Base-by-base conservation (phyloP, 2,888 invertebrate species). In the Amiota communis region DNA sequence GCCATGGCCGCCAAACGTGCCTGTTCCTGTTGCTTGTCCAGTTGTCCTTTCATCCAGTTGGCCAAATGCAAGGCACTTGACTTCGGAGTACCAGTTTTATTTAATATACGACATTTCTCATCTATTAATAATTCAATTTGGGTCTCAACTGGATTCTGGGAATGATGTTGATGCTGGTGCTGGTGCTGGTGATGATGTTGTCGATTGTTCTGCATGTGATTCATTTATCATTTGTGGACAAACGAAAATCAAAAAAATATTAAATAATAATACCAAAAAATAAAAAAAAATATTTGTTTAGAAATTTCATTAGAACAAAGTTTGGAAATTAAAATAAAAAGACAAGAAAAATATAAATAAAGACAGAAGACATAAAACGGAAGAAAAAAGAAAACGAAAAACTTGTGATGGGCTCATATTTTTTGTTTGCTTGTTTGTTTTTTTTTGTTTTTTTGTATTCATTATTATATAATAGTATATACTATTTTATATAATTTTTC, bases 41-140 rank as follows among this genome's bases (percentile, higher is more conserved):
- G 91, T 75, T 95, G 92, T 6, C 94, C 93, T 74, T 94, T 94
- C 94, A 95, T 95, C 95, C 95, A 95, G 83, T 94, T 93, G 78
- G 95, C 94, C 78, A 95, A 90, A 82, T 95, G 95, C 68, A 94
- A 88, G 0, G 94, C 94, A 72, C 94, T 94, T 15, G 94, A 94
- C 87, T 93, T 93, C 82, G 93, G 93, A 56, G 92, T 91, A 68
- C 92, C 92, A 69, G 91, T 91, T 87, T 93, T 93, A 78, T 92
- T 92, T 75, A 93, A 88, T 75, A 92, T 92, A 78, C 92, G 92
- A 87, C 93, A 93, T 83, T 93, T 92, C 86, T 92, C 92, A 84
- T 93, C 93, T 78, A 93, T 93, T 76, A 92, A 87, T 84, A 92
- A 91, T 81, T 92, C 92, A 75, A 92, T 90, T 83, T 92, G 91